phyloP scores from a whole-genome alignment of 2,888 invertebrate genomes.

The Tipula unca region DNA sequence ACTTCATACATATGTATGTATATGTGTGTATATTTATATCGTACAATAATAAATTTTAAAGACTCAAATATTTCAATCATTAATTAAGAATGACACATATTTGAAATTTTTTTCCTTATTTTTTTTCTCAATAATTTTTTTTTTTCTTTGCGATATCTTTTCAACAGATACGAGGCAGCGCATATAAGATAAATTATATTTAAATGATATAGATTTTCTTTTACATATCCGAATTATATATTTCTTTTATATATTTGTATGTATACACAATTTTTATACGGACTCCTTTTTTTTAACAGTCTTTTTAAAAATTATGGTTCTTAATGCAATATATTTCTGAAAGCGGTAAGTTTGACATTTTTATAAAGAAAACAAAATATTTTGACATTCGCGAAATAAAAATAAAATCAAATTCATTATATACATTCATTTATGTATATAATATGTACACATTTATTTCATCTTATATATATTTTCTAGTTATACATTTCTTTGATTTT shows the following conservation, averaged over 20 bases:
- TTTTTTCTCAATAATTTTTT: neutral
- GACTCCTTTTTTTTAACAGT: neutral
- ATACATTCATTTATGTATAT: neutral
- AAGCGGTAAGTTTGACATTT: constrained; percentile 8
- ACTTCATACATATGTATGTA: neutral
- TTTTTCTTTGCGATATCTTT: neutral
- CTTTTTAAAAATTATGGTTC: constrained; percentile 3
- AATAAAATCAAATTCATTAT: constrained; percentile 14
- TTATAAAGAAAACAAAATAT: constrained; percentile 14
- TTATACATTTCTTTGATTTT: neutral
- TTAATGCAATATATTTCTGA: constrained; percentile 4
- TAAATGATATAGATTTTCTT: constrained; percentile 14
- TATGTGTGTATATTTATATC: too few relatives aligned
- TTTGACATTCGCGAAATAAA: constrained; percentile 14
- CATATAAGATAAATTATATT: neutral
- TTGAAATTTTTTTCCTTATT: neutral
- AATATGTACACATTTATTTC: neutral
- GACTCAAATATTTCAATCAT: constrained; percentile 14
- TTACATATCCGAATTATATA: neutral
- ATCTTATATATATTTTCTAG: neutral
- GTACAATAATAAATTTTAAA: constrained; percentile 1
- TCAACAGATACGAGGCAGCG: neutral
- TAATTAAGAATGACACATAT: constrained; percentile 14
- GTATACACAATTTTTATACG: neutral
- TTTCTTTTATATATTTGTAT: neutral